Conservation (phyloP, 2,113 vertebrate species). For the Pseudorasbora parva region DNA sequence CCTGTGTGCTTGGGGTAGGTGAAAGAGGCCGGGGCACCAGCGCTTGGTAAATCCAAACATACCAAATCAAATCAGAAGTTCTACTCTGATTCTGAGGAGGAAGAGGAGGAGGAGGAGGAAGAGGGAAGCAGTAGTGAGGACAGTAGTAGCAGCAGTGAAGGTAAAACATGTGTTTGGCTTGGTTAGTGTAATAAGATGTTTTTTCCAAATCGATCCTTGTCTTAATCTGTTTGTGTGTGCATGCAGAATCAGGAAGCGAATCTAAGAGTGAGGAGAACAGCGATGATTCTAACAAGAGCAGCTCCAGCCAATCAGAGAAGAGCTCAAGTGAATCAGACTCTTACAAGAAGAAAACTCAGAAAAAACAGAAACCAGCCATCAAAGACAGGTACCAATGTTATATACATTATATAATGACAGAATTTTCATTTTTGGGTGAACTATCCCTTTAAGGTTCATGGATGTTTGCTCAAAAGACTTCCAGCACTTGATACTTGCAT, state of each 20-base stretch:
- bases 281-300: conserved; percentile 76
- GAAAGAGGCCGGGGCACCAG: conserved; percentile 77
- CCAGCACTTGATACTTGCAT: neutral
- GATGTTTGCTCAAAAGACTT: neutral
- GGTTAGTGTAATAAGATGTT: neutral
- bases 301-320: conserved; percentile 73
- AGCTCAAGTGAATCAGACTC: conserved; percentile 75
- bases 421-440: too few relatives aligned
- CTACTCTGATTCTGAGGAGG: conserved; percentile 88
- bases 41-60: conserved; percentile 79
- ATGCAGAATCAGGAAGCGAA: conserved; percentile 76
- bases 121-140: conserved; percentile 63
- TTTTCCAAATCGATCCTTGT: neutral
- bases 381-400: conserved; percentile 64
- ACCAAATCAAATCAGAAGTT: conserved; percentile 84
- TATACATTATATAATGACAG: too few relatives aligned
- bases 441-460: too few relatives aligned
- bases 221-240: neutral
- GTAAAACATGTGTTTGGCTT: neutral
- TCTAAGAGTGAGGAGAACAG: conserved; percentile 77
- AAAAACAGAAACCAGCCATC: conserved; percentile 66
- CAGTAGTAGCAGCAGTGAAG: conserved; percentile 58
- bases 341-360: conserved; percentile 61
- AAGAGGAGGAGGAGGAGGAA: conserved; percentile 78
- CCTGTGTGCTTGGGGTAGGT: conserved; percentile 67